These are phyloP conservation scores for Tetramorium bicarinatum DNA, from an alignment of 2,888 invertebrate genomes.

Conservation along the genomic window DNA sequence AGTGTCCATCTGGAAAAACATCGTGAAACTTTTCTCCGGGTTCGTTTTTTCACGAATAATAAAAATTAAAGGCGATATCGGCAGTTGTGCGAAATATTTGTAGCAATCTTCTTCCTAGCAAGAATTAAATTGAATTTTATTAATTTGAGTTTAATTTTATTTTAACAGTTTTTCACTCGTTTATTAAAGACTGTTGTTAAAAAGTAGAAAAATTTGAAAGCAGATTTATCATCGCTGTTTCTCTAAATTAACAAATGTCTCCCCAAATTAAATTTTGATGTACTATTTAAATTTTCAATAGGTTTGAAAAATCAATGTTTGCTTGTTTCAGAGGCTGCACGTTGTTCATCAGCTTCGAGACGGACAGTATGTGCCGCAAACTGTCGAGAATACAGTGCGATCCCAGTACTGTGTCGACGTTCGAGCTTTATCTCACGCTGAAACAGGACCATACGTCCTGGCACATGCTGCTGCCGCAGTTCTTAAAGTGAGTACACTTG, in stretches of 20 bases:
- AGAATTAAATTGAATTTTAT: neutral
- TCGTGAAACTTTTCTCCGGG: neutral
- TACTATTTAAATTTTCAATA: neutral
- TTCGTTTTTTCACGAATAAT: neutral
- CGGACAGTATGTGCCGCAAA: conserved; percentile 90
- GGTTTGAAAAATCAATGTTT: conserved; percentile 1
- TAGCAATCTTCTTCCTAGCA: neutral
- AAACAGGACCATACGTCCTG: conserved; percentile 95
- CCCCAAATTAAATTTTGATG: neutral
- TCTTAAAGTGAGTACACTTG: conserved; percentile 93
- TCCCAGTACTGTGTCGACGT: conserved; percentile 95
- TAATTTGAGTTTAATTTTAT: neutral
- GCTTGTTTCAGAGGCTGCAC: conserved; percentile 90
- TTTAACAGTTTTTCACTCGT: neutral
- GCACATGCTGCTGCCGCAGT: conserved; percentile 95
- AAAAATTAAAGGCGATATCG: neutral
- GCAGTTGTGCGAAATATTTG: neutral
- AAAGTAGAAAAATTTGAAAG: neutral
- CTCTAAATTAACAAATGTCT: neutral
- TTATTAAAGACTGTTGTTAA: neutral
- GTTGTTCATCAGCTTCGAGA: conserved; percentile 94
- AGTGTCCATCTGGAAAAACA: conserved; percentile 24
- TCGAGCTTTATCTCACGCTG: conserved; percentile 95
- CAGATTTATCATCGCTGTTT: neutral
- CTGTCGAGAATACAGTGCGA: conserved; percentile 95